Base-by-base conservation (phyloP, 2,888 invertebrate genomes). In the Argynnis bischoffii region DNA sequence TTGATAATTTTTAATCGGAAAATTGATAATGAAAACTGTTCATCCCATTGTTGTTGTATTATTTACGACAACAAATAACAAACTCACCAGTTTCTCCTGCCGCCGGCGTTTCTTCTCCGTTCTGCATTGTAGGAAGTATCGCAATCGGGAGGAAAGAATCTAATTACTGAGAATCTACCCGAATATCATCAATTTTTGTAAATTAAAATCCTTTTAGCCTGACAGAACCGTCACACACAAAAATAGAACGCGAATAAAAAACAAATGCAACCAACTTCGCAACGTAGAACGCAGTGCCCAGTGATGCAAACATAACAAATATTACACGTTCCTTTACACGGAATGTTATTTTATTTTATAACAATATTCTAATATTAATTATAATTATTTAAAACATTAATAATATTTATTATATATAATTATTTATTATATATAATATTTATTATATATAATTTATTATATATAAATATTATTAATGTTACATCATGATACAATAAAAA, bases 211-310 rank as follows among this genome's bases (percentile, higher is more conserved):
- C 79, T 85, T 84, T 82, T 81, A 77, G 85, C 83, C 83, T 81
- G 81, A 90, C 87, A 82, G 88, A 86, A 88, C 92, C 91, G 92
- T 92, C 92, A 92, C 90, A 88, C 92, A 90, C 91, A 90, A 92
- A 92, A 92, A 92, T 92, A 92, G 92, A 92, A 92, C 88, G 89
- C 88, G 91, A 90, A 86, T 89, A 87, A 87, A 89, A 91, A 91
- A 89, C 87, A 88, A 90, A 85, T 86, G 85, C 84, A 81, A 84
- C 87, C 86, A 87, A 88, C 87, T 77, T 81, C 78, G 76, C 77
- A 78, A 77, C 76, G 75, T 72, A 72, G 74, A 76, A 72, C 72
- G 59, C 18, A 61, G 16, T 61, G 35, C 50, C 69, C 75, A 81
- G 64, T 66, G 65, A 66, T 76, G 72, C 76, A 79, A 82, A 78